Evolutionary conservation across 2,113 vertebrate genomes (phyloP), one percentile per base, ranked within the genome.

Genomic region (Telmatochromis brichardi): DNA sequence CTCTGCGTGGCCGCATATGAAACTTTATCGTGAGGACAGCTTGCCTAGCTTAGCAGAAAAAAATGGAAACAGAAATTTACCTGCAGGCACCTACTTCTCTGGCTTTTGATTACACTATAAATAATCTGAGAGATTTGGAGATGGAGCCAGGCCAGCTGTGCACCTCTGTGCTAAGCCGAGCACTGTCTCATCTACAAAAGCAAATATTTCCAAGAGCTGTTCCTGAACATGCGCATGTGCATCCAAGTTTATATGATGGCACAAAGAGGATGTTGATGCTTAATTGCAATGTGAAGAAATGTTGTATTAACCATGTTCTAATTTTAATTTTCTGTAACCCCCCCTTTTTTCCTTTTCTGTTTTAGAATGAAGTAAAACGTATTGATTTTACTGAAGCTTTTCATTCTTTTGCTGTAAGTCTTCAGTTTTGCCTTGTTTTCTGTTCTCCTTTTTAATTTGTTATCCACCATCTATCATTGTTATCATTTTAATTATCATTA

Each of bases 381-480:
- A 97, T 97, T 96, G 96, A 96, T 97, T 97, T 97, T 97, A 96
- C 93, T 95, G 96, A 97, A 94, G 96, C 96, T 96, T 97, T 97
- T 97, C 96, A 96, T 97, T 97, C 96, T 97, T 97, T 97, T 96
- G 73, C 96, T 97, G 96, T 97, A 97, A 97, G 96, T 97, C 94
- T 95, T 96, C 60, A 94, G 96, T 96, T 93, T 93, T 93, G 89
- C 95, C 93, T 95, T 93, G 92, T 96, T 96, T 95, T 91, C 88
- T 93, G 31, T 95, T 95, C 86, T 90, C 71, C 55, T 93, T 85
- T 88, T 93, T 94, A 84, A 91, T 94, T 95, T 95, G 65, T 93
- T 91, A 68, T 58, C 40, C 86, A 92, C 86, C 80, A 90, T 91
- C 87, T 94, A 80, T 92, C 17, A 47, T 80, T 92, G 60, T 92